A percentile compares a stretch with the other conserved stretches of the same genome.
Conservation (phyloP, 2,888 invertebrate genomes). For the Heliothis peltigera region DNA sequence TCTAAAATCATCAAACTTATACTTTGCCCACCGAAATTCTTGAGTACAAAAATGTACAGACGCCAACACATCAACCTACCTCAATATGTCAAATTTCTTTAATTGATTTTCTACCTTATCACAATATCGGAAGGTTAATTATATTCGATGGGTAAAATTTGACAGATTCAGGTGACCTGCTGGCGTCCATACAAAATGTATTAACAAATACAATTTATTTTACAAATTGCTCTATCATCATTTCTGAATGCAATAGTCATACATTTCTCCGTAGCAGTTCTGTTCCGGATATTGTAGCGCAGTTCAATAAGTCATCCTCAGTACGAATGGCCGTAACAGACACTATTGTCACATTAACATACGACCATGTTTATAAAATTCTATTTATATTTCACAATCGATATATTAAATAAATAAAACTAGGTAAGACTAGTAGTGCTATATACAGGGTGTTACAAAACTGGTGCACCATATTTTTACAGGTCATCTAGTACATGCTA, state of each 20-base stretch:
- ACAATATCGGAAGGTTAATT: too few relatives aligned
- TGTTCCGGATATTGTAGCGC: conserved; percentile 26
- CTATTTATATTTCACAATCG: conserved; percentile 51
- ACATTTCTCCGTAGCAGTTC: conserved; percentile 21
- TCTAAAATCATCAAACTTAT: not conserved
- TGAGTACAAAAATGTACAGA: too few relatives aligned
- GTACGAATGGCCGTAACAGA: conserved; percentile 38
- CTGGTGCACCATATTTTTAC: too few relatives aligned
- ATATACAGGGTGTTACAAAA: too few relatives aligned
- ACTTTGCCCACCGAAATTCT: too few relatives aligned
- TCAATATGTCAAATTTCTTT: too few relatives aligned
- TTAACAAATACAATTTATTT: conserved; percentile 2
- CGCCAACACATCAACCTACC: too few relatives aligned
- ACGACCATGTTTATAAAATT: conserved; percentile 26
- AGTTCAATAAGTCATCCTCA: conserved; percentile 43
- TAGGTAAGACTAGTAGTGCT: conserved; percentile 5
- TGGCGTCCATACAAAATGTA: too few relatives aligned
- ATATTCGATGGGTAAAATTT: too few relatives aligned
- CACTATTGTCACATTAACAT: conserved; percentile 24
- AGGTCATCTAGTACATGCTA: too few relatives aligned
- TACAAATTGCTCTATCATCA: conserved; percentile 9
- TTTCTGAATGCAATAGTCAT: conserved; percentile 27
- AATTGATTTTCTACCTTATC: too few relatives aligned
- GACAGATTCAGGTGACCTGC: too few relatives aligned
- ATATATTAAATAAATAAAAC: conserved; percentile 28